A percentile compares a stretch with the other conserved stretches of the same genome.
phyloP scores from a whole-genome alignment of 37 sponge, comb jelly and placozoan species.

The Amphimedon queenslandica region DNA sequence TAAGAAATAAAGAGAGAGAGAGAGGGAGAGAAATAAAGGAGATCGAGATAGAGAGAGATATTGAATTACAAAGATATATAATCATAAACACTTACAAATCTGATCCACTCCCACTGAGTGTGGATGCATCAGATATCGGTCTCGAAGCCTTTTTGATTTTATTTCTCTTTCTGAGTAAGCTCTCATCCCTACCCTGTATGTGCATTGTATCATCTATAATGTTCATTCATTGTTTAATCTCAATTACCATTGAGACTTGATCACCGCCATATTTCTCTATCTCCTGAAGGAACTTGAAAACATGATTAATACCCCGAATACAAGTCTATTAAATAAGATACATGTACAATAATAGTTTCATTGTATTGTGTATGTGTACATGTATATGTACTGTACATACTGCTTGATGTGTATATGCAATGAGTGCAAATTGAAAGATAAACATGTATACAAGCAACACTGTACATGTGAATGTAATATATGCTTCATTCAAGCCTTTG shows the following conservation, averaged over 20 bases:
- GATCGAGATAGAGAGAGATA: too few species aligned
- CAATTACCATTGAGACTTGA: too few species aligned
- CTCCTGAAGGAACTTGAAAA: slow-evolving; percentile 57
- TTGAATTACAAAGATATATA: too few species aligned
- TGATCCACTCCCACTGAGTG: neutral
- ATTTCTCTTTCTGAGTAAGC: slow-evolving; percentile 15
- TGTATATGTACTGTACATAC: neutral
- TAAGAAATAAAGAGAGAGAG: neutral
- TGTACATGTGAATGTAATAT: neutral
- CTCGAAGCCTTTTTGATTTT: neutral
- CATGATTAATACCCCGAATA: slow-evolving; percentile 52
- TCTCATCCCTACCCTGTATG: slow-evolving; percentile 16
- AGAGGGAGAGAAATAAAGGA: neutral
- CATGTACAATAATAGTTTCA: neutral
- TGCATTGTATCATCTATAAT: too few species aligned
- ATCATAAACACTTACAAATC: neutral
- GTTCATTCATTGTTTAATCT: too few species aligned
- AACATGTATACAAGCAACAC: neutral
- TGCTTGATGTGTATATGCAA: too few species aligned
- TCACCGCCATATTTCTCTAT: slow-evolving; percentile 46
- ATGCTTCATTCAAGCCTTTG: too few species aligned
- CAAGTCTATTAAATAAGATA: slow-evolving; percentile 29
- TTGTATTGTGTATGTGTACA: neutral
- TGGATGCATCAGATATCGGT: slow-evolving; percentile 9
- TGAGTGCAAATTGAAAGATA: too few species aligned